A percentile compares a stretch with the other conserved stretches of the same genome.
Conservation (phyloP, 2,888 invertebrate genomes). For the Odontocerum albicorne region DNA sequence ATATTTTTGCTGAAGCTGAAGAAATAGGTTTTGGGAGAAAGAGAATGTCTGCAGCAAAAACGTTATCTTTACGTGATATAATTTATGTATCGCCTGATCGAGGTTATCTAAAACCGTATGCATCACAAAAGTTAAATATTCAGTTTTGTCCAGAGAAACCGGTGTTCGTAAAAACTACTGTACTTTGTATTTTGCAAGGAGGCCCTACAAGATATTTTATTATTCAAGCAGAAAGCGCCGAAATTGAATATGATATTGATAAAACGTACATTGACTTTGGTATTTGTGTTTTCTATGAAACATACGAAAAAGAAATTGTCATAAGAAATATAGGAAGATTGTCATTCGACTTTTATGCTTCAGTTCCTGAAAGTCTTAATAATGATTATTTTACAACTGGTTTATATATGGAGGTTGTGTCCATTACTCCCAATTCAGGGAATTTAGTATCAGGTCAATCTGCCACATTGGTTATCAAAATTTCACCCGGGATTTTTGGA, state of each 20-base stretch:
- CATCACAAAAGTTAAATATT: constrained; percentile 14
- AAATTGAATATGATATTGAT: constrained; percentile 15
- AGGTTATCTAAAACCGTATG: constrained; percentile 18
- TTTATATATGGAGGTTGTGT: not conserved
- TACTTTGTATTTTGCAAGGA: constrained; percentile 12
- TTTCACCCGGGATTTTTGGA: constrained; percentile 18
- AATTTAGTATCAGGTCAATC: constrained; percentile 11
- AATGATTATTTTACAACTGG: not conserved
- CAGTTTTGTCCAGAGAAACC: constrained; percentile 5
- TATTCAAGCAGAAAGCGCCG: constrained; percentile 13
- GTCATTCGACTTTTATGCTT: constrained; percentile 13
- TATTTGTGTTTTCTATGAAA: constrained; percentile 13
- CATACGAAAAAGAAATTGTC: constrained; percentile 3
- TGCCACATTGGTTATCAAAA: constrained; percentile 1
- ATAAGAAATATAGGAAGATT: constrained; percentile 16
- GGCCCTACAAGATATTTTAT: constrained; percentile 12
- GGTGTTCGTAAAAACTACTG: constrained; percentile 4
- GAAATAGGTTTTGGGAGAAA: not conserved
- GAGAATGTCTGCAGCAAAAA: not conserved
- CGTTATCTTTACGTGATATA: constrained; percentile 1
- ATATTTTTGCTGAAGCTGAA: not conserved
- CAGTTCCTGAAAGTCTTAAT: not conserved
- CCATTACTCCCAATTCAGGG: constrained; percentile 1
- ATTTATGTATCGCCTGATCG: not conserved
- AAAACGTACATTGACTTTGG: constrained; percentile 2